A percentile compares a stretch with the other conserved stretches of the same genome.
These are phyloP conservation scores for Uloborus diversus DNA, from an alignment of 1,140 invertebrate species.

Conservation along the genomic window DNA sequence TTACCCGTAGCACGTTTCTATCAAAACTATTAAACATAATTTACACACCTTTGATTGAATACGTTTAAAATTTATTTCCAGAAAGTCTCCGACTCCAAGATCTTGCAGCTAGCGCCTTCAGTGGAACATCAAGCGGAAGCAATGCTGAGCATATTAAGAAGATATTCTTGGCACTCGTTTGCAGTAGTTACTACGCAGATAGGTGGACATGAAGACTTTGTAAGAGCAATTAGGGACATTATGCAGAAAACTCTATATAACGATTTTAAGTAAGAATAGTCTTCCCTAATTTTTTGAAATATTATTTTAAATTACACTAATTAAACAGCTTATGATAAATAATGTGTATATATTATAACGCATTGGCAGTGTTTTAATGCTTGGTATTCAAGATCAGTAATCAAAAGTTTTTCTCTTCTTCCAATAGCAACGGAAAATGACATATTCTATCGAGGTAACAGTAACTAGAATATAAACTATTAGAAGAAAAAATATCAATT, in stretches of 20 bases:
- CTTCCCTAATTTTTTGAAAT: background rate
- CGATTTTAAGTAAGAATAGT: constrained; percentile 75
- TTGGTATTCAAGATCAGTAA: too few relatives aligned
- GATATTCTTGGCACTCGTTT: constrained; percentile 97
- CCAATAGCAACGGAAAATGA: too few relatives aligned
- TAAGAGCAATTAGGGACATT: constrained; percentile 88
- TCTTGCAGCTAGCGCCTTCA: constrained; percentile 88
- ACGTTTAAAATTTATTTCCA: constrained; percentile 60
- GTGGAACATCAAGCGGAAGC: constrained; percentile 92
- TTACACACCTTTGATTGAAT: too few relatives aligned
- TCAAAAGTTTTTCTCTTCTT: too few relatives aligned
- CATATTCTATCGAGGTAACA: too few relatives aligned
- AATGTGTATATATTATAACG: background rate
- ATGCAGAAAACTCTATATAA: constrained; percentile 77
- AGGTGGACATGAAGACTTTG: constrained; percentile 93
- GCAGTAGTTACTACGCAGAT: constrained; percentile 84
- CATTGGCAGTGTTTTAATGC: background rate
- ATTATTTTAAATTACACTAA: background rate
- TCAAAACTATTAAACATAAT: too few relatives aligned
- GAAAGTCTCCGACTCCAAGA: constrained; percentile 60
- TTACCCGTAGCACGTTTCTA: too few relatives aligned
- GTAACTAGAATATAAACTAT: too few relatives aligned
- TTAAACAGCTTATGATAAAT: too few relatives aligned
- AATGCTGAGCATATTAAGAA: constrained; percentile 89
- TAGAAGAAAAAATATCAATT: too few relatives aligned